Evolutionary conservation across 2,888 invertebrate species (phyloP).

Genomic region (Dasysyrphus albostriatus): DNA sequence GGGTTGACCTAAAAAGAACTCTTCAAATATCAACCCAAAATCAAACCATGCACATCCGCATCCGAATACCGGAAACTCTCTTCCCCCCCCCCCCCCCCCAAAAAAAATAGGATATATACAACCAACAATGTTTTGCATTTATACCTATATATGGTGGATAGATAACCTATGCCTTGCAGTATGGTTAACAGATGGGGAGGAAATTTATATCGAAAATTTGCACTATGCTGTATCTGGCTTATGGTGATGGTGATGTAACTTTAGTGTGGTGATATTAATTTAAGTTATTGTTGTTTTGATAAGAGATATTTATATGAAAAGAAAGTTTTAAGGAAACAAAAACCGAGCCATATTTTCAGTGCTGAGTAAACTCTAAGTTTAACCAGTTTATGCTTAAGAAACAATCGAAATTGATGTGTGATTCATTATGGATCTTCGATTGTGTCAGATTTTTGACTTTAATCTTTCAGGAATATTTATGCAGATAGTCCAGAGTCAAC

Average conservation of each 20-base stretch:
- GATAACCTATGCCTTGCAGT: slow-evolving; percentile 55
- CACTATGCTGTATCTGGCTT: slow-evolving; percentile 30
- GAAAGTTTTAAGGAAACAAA: background rate
- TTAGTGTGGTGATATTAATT: background rate
- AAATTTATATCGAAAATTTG: slow-evolving; percentile 61
- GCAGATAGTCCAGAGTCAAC: no score
- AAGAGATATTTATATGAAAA: background rate
- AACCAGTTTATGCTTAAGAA: no score
- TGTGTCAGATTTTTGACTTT: no score
- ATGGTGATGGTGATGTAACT: slow-evolving; percentile 58
- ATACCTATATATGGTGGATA: slow-evolving; percentile 6
- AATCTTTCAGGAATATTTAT: no score
- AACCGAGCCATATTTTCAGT: background rate
- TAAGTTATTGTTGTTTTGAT: background rate
- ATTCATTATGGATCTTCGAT: no score
- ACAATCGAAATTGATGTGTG: no score
- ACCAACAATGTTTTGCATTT: slow-evolving; percentile 38
- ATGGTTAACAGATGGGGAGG: slow-evolving; percentile 33
- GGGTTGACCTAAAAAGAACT: slow-evolving; percentile 56
- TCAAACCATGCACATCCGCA: slow-evolving; percentile 52
- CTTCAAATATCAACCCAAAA: slow-evolving; percentile 54
- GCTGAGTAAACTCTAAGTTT: no score
- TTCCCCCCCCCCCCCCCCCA: no score
- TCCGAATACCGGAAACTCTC: background rate
- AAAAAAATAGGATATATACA: background rate